A percentile compares a stretch with the other conserved stretches of the same genome.
These are phyloP conservation scores for Hippocampus guttulatus DNA, from an alignment of 2,113 vertebrate species.

Conservation along the genomic window DNA sequence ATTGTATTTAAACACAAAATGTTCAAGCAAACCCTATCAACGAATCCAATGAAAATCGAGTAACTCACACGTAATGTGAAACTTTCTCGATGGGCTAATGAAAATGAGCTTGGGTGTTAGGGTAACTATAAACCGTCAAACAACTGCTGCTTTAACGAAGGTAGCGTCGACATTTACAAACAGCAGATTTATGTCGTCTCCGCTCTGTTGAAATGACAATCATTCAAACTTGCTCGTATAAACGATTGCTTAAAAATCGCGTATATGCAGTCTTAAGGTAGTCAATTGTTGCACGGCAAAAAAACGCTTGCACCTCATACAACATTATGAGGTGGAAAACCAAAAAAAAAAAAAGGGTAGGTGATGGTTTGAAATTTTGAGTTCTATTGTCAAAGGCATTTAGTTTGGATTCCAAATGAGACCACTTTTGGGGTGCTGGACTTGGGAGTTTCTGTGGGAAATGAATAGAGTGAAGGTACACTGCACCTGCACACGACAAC, in stretches of 20 bases:
- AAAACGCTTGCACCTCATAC: neutral
- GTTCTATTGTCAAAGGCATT: neutral
- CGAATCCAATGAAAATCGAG: neutral
- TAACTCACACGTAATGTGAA: neutral
- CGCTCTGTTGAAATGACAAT: too few relatives aligned
- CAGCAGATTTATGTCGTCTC: too few relatives aligned
- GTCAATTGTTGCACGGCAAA: neutral
- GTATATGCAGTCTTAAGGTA: neutral
- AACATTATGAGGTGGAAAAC: neutral
- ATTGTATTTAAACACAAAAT: neutral
- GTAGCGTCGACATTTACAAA: too few relatives aligned
- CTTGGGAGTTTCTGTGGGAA: neutral
- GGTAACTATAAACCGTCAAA: neutral
- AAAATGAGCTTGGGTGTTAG: neutral
- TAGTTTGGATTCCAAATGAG: neutral
- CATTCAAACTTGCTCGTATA: too few relatives aligned
- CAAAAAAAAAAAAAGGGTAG: neutral
- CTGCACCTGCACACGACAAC: slow-evolving; percentile 72
- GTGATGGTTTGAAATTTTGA: neutral
- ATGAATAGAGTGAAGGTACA: slow-evolving; percentile 57
- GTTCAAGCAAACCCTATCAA: neutral
- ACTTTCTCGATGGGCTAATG: neutral
- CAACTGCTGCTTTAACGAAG: neutral
- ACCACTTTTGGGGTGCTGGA: neutral
- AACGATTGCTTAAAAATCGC: too few relatives aligned